Evolutionary conservation across 2,797 vertebrate species (phyloP), one percentile per base, ranked within the genome.

Genomic region (Glossophaga mutica): DNA sequence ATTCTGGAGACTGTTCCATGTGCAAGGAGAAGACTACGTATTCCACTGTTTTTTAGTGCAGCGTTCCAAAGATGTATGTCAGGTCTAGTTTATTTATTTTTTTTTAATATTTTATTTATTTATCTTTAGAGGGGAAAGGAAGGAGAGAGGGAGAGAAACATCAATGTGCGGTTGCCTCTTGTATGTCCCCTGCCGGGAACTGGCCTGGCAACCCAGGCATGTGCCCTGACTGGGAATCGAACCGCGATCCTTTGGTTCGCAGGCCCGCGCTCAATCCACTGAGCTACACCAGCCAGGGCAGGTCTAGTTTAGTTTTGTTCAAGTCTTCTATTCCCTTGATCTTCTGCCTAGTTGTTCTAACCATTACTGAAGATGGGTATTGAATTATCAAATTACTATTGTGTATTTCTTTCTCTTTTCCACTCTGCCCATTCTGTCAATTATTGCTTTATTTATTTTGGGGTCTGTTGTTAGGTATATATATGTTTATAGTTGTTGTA

Each of bases 1-100:
- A 90, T 82, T 77, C 50, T 87, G 52, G 68, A 96, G 19, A 90
- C 29, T 90, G 83, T 91, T 52, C 12, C 48, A 94, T 46, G 34
- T 81, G 18, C 15, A 52, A 6, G 9, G 70, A 62, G 44, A 88
- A 77, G 74, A 82, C 50, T 74, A 55, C n/a, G 11, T 89, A 85
- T 90, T 55, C 48, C 44, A 9, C 59, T 81, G 22, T 77, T 87
- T 87, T 50, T 79, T 39, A 91, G 34, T 79, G 21, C n/a, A 90
- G 9, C 78, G 42, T 59, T 48, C 44, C 71, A 89, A 21, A 85
- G 46, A 84, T 84, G 21, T 50, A 78, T 94, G 46, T 22, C 62
- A 65, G 39, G n/a, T 85, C 52, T 44, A 70, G 57, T 79, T 50
- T 68, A 67, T n/a, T n/a, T n/a, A n/a, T n/a, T n/a, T n/a, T n/a